Evolutionary conservation across 2,113 vertebrate species (phyloP).

Genomic region (Montifringilla adamsi): DNA sequence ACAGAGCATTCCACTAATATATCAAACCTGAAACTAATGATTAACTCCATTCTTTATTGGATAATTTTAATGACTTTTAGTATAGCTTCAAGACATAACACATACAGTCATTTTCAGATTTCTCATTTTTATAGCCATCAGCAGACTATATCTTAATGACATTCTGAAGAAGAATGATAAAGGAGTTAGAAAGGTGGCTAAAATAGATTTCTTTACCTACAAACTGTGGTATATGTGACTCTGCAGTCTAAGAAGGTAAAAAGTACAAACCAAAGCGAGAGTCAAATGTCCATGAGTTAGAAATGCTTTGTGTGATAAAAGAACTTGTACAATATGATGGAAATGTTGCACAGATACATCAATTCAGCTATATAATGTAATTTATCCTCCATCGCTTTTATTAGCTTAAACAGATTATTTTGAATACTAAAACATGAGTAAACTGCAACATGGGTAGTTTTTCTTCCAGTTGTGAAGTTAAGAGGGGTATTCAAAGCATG

Average conservation of each 20-base stretch:
- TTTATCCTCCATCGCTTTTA: not conserved
- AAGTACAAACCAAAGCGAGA: not conserved
- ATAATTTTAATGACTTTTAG: conserved; percentile 57
- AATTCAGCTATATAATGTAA: not conserved
- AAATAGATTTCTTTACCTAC: not conserved
- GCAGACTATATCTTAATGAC: conserved; percentile 22
- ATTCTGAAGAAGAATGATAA: conserved; percentile 30
- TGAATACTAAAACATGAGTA: not conserved
- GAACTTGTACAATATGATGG: not conserved
- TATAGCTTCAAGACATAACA: conserved; percentile 50
- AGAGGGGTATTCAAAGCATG: not conserved
- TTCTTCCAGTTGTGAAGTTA: not conserved
- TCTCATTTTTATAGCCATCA: conserved; percentile 61
- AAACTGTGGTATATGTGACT: not conserved
- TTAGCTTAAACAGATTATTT: not conserved
- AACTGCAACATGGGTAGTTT: not conserved
- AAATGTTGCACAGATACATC: not conserved
- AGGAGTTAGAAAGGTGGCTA: not conserved
- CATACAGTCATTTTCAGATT: conserved; percentile 59
- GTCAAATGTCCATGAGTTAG: not conserved
- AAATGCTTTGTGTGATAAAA: not conserved
- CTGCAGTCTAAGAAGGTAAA: not conserved
- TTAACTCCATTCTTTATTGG: conserved; percentile 50
- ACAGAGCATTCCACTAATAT: conserved; percentile 19
- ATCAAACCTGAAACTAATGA: conserved; percentile 50